Evolutionary conservation across 2,113 vertebrate species (phyloP), one percentile per base, ranked within the genome.

Genomic region (Clinocottus analis): DNA sequence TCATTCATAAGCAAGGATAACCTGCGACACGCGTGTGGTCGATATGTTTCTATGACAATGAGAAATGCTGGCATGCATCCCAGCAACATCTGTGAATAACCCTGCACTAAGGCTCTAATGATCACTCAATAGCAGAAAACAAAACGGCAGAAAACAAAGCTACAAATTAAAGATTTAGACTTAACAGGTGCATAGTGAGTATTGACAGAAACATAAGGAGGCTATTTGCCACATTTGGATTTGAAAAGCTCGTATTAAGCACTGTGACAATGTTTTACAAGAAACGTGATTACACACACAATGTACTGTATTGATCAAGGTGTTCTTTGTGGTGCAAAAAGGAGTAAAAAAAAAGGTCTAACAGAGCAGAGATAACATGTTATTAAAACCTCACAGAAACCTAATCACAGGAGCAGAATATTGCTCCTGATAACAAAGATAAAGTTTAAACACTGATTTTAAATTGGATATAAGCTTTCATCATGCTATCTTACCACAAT

Each of bases 1-100:
- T 88, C 75, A 65, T 91, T 85, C 80, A 89, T 91, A 89, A 91
- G 83, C 51, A 69, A 70, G 68, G 65, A 80, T 66, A 80, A 79
- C 80, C 69, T 62, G 85, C 61, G 64, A 55, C 51, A 37, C 53
- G 74, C 78, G 77, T 70, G 84, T 49, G 55, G 73, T 83, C 39
- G 23, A 77, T 79, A 68, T 31, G 75, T 79, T 75, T 72, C 3
- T 4, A 77, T 80, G 80, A 83, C 72, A 82, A 37, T 74, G 51
- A 84, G 72, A 59, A 53, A 76, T n/a, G 31, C 66, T 73, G 80
- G 82, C 72, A 74, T 1, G 5, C 31, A 35, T 79, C 72, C 79
- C 47, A 49, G 80, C 53, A 69, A 73, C 67, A 77, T 67, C 77
- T 75, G 75, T 64, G 75, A 67, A 56, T 73, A 72, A 27, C n/a